Base-by-base conservation (phyloP, 2,113 vertebrate genomes). In the Siphamia tubifer region DNA sequence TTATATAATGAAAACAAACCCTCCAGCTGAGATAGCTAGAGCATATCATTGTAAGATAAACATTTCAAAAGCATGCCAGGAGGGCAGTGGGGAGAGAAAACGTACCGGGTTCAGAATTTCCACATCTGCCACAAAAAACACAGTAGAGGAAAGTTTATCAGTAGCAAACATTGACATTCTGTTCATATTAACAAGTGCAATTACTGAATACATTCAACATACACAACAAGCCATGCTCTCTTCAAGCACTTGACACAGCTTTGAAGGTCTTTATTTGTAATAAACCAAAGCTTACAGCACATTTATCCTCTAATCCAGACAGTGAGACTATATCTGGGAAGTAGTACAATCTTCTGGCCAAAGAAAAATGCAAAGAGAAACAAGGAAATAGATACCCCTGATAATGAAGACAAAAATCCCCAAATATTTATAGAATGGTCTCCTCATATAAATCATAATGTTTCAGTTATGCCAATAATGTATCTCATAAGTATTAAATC, bases 81-180 rank as follows among this genome's bases (percentile, higher is more conserved):
- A 60, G 35, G 31, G 6, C 60, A 69, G 49, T 36, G 27, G 38
- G 27, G 55, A 55, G 23, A 32, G 54, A 60, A 62, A 78, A 90
- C 91, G 90, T 60, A 92, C 91, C 78, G 48, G 73, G 55, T 13
- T 83, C 51, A 75, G 64, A 82, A 71, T 81, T 72, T 89, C 89
- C 77, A 75, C 76, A 89, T 90, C 91, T 91, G 79, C 31, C 39
- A 71, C 3, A 35, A 82, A 52, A 84, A 25, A 76, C 53, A 68
- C 55, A 81, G 45, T 79, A 63, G 30, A 67, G 11, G 38, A 60
- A 64, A 53, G 68, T 79, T 73, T 36, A 82, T 79, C 67, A 82
- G 62, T 38, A 32, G 61, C 24, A 34, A 75, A 82, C 20, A 12
- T 10, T 65, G 38, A 74, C 76, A 74, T 81, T 72, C 49, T 55